phyloP scores from a whole-genome alignment of 64 coral and sea anemone species.

The Porites australiensis region DNA sequence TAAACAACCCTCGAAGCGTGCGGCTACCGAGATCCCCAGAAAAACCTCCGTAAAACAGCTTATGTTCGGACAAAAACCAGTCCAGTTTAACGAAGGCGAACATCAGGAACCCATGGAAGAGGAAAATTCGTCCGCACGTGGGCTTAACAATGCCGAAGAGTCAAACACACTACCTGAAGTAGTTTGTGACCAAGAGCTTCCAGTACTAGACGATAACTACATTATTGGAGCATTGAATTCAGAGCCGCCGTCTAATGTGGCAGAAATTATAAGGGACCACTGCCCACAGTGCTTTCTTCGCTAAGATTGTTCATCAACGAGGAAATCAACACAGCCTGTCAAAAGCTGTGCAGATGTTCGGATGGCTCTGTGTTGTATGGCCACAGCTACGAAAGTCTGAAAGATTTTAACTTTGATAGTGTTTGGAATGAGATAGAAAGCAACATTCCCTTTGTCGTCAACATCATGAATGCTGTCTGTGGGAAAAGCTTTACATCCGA shows the following conservation, averaged over 20 bases:
- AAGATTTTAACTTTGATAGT: constrained; percentile 48
- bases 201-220: background rate
- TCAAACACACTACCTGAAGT: background rate
- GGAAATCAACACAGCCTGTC: constrained; percentile 23
- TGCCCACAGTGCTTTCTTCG: background rate
- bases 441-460: constrained; percentile 50
- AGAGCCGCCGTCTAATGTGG: background rate
- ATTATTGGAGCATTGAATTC: constrained; percentile 41
- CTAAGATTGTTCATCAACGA: constrained; percentile 23
- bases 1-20: constrained; percentile 15
- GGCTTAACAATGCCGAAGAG: constrained; percentile 2
- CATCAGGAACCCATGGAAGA: constrained; percentile 3
- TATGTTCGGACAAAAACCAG: background rate
- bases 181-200: background rate
- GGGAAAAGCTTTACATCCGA: no score
- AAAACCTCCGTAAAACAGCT: constrained; percentile 43
- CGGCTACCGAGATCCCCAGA: constrained; percentile 1
- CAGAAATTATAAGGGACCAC: constrained; percentile 41
- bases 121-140: background rate
- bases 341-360: constrained; percentile 48
- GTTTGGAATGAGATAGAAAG: constrained; percentile 41
- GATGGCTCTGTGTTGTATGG: constrained; percentile 62
- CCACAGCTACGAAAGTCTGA: constrained; percentile 46
- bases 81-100: no score
- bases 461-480: no score